phyloP scores from a whole-genome alignment of 1,140 invertebrate species.

The Helicoverpa armigera region DNA sequence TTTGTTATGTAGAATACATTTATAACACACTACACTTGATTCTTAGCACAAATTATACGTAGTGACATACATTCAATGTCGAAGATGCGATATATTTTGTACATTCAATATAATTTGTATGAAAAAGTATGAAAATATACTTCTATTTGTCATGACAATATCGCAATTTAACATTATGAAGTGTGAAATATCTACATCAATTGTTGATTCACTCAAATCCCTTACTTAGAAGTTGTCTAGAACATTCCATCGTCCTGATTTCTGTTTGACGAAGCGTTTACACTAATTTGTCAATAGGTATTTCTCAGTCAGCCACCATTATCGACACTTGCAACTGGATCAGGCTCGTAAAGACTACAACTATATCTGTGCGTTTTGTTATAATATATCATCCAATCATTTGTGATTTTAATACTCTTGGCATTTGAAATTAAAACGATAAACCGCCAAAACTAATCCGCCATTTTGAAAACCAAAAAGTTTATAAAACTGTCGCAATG shows the following conservation, averaged over 20 bases:
- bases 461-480: slow-evolving; percentile 22
- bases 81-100: slow-evolving; percentile 32
- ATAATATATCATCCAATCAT: background rate
- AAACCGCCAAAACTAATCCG: background rate
- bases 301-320: slow-evolving; percentile 61
- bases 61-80: background rate
- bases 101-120: slow-evolving; percentile 31
- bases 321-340: slow-evolving; percentile 58
- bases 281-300: slow-evolving; percentile 48
- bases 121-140: slow-evolving; percentile 39
- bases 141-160: slow-evolving; percentile 17
- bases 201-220: background rate
- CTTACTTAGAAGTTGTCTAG: slow-evolving; percentile 1
- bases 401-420: slow-evolving; percentile 3
- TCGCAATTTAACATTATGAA: background rate
- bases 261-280: slow-evolving; percentile 46
- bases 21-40: too few species aligned
- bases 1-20: background rate
- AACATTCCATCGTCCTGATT: slow-evolving; percentile 31
- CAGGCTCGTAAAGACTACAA: slow-evolving; percentile 38
- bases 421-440: background rate
- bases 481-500: background rate
- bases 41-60: too few species aligned
- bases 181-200: slow-evolving; percentile 15
- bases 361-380: slow-evolving; percentile 31